Base-by-base conservation (phyloP, 2,113 vertebrate genomes). In the Podocnemis expansa region DNA sequence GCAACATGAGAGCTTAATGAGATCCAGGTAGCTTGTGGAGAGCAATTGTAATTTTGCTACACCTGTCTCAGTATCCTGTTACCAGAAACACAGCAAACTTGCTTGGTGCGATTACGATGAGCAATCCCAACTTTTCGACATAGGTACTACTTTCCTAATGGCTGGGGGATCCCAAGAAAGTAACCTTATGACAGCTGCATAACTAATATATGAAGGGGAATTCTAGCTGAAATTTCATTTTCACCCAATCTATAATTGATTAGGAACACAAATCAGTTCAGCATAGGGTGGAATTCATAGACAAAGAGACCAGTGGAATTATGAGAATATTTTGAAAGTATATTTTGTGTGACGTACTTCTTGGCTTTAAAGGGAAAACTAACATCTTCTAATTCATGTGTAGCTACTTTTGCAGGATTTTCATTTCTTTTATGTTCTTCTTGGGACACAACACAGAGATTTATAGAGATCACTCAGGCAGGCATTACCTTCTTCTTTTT, bases 301-400 rank as follows among this genome's bases (percentile, higher is more conserved):
- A 38, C 19, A 49, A 43, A 84, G 87, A 84, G 1, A 75, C 22
- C 2, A 73, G 6, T 0, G 21, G 2, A 4, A 3, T 2, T 87
- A 22, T 8, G 4, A 56, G 21, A 34, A 3, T 34, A 6, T 10
- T 91, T 95, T 84, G 52, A 7, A 8, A 87, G 29, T 51, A 87
- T 78, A 17, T 29, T 67, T 1, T 80, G 88, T 24, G 16, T 88
- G 55, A 78, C 82, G 8, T 52, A 55, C 1, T 78, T 27, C 6
- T 34, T 38, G 2, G 0, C 67, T 93, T 91, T 85, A 89, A 87
- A 79, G 14, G 10, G 8, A 56, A 10, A 90, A 16, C 47, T 94
- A 87, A 82, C 45, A 9, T 52, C 10, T 81, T 91, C 63, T 84
- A 73, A 84, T 78, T 93, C 67, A 78, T 34, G 14, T 70, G 82